phyloP scores from a whole-genome alignment of 1,140 invertebrate genomes.

The Heliconius congener region DNA sequence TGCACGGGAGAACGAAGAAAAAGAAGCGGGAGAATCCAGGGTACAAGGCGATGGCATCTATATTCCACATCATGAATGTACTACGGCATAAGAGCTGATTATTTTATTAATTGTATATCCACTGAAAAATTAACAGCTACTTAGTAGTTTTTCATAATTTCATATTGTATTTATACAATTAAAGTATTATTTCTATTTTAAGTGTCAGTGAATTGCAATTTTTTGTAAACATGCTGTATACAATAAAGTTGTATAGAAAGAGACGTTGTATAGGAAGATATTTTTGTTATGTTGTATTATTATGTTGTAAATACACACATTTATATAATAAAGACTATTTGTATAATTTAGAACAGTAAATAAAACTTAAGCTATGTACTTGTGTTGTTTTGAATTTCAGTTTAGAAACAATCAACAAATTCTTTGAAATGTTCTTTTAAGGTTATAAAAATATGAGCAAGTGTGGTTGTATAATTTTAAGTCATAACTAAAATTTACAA shows the following conservation, averaged over 20 bases:
- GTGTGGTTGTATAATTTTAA: no score
- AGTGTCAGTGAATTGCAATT: not conserved
- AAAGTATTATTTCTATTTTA: not conserved
- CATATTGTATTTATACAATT: not conserved
- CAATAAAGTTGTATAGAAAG: not conserved
- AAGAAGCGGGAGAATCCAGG: conserved; percentile 29
- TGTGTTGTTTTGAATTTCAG: not conserved
- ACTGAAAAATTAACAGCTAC: not conserved
- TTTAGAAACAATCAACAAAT: no score
- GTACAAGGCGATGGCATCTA: conserved; percentile 47
- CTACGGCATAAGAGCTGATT: conserved; percentile 51
- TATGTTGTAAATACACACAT: not conserved
- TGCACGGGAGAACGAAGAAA: conserved; percentile 52
- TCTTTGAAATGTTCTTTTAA: no score
- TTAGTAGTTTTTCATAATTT: not conserved
- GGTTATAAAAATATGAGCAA: no score
- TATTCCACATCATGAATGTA: conserved; percentile 58
- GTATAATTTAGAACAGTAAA: not conserved
- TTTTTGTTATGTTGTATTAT: not conserved
- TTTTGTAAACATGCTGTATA: not conserved
- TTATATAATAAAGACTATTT: not conserved
- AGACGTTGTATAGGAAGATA: not conserved
- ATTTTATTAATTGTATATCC: not conserved
- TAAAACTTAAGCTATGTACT: not conserved
- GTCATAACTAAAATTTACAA: no score